A percentile compares a stretch with the other conserved stretches of the same genome.
Conservation (phyloP, 2,797 vertebrate species). For the Acomys russatus region DNA sequence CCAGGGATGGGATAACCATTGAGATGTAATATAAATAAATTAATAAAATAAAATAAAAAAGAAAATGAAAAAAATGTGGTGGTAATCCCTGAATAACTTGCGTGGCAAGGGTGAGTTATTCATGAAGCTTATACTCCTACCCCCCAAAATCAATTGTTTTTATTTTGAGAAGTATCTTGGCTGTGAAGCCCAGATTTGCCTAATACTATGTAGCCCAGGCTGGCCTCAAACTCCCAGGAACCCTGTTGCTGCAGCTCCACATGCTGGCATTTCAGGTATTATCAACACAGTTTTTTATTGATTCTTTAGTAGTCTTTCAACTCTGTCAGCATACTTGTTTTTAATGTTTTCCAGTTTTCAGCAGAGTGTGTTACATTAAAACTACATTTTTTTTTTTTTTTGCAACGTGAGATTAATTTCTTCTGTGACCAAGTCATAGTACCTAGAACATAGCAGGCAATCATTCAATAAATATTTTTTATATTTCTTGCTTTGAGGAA, state of each 20-base stretch:
- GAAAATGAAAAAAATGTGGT: too few relatives aligned
- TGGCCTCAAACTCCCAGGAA: background rate
- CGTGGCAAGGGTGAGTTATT: background rate
- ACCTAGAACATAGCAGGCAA: background rate
- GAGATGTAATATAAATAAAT: too few relatives aligned
- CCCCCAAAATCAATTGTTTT: background rate
- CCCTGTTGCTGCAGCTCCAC: background rate
- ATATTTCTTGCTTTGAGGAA: background rate
- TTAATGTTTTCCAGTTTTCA: background rate
- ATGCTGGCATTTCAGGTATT: background rate
- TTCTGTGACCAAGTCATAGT: background rate
- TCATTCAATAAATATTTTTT: background rate
- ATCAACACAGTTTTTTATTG: background rate
- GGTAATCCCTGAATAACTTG: too few relatives aligned
- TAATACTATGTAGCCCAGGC: background rate
- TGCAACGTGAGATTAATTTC: background rate
- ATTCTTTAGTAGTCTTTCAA: background rate
- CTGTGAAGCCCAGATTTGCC: background rate
- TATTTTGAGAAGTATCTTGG: background rate
- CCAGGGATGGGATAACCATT: too few relatives aligned
- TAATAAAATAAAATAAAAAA: too few relatives aligned
- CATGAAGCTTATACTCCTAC: background rate
- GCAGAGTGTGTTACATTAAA: background rate
- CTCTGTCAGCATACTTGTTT: background rate
- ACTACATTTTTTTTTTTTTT: background rate